Conservation (phyloP, 2,797 vertebrate genomes). For the Trachurus trachurus region DNA sequence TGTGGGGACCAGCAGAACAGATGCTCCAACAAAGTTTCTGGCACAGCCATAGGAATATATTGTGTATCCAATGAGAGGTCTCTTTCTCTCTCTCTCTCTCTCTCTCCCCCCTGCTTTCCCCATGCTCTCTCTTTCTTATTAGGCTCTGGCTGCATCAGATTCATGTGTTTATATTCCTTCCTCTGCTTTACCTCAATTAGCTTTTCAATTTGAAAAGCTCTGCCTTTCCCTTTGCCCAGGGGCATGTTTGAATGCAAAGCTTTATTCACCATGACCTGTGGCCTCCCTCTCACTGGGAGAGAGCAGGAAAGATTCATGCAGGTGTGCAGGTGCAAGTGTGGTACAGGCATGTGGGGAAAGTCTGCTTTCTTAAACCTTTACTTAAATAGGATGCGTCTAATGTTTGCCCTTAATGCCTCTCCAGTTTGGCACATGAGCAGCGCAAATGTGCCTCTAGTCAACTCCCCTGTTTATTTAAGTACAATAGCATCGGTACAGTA, state of each 20-base stretch:
- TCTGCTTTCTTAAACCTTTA: background rate
- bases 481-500: background rate
- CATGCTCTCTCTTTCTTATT: conserved; percentile 32
- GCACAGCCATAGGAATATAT: conserved; percentile 40
- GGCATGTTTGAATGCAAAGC: conserved; percentile 40
- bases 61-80: conserved; percentile 28
- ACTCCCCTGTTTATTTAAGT: background rate
- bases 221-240: conserved; percentile 32
- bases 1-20: conserved; percentile 50
- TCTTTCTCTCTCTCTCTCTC: conserved; percentile 27
- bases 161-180: conserved; percentile 51
- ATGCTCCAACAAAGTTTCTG: conserved; percentile 60
- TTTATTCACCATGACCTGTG: conserved; percentile 29
- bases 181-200: conserved; percentile 26
- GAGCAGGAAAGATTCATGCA: conserved; percentile 20
- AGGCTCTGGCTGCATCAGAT: conserved; percentile 32
- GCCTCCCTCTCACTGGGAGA: conserved; percentile 18
- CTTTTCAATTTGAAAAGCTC: conserved; percentile 52
- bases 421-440: background rate
- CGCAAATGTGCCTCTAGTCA: background rate
- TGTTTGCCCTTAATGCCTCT: background rate
- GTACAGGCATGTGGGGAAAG: background rate
- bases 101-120: conserved; percentile 17
- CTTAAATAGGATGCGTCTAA: background rate
- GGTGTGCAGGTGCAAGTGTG: background rate